These are phyloP conservation scores for Nycteola revayana DNA, from an alignment of 2,888 invertebrate genomes.

Conservation along the genomic window DNA sequence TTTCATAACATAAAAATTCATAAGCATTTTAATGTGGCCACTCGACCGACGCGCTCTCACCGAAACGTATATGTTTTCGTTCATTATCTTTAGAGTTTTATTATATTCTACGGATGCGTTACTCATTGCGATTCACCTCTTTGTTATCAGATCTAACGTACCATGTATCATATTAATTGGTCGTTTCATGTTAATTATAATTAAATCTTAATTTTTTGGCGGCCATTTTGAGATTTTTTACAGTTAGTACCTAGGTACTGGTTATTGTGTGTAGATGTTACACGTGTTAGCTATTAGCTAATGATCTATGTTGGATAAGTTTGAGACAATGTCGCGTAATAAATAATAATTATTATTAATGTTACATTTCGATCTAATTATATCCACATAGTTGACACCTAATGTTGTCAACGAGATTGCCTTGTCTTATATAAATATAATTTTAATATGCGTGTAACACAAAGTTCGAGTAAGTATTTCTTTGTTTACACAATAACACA, in stretches of 20 bases:
- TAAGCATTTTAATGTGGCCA: constrained; percentile 22
- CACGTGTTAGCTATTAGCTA: constrained; percentile 9
- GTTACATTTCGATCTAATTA: constrained; percentile 8
- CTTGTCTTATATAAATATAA: no score
- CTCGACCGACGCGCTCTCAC: constrained; percentile 32
- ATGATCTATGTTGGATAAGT: no score
- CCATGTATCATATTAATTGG: constrained; percentile 54
- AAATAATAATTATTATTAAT: constrained; percentile 11
- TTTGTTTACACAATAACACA: no score
- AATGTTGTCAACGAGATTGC: no score
- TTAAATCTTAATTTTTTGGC: constrained; percentile 44
- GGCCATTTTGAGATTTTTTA: constrained; percentile 32
- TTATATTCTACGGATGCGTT: constrained; percentile 35
- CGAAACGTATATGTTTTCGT: constrained; percentile 36
- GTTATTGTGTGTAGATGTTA: constrained; percentile 23
- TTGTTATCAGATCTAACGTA: constrained; percentile 45
- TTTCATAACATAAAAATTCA: constrained; percentile 25
- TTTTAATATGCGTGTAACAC: no score
- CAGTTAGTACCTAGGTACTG: constrained; percentile 28
- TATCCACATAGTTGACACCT: no score
- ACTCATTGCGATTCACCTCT: constrained; percentile 47
- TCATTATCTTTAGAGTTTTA: constrained; percentile 35
- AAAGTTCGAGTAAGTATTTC: no score
- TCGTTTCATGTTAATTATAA: constrained; percentile 50
- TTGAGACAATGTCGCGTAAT: constrained; percentile 1